A percentile compares a stretch with the other conserved stretches of the same genome.
Conservation (phyloP, 2,888 invertebrate genomes). For the Nesidiocoris tenuis region DNA sequence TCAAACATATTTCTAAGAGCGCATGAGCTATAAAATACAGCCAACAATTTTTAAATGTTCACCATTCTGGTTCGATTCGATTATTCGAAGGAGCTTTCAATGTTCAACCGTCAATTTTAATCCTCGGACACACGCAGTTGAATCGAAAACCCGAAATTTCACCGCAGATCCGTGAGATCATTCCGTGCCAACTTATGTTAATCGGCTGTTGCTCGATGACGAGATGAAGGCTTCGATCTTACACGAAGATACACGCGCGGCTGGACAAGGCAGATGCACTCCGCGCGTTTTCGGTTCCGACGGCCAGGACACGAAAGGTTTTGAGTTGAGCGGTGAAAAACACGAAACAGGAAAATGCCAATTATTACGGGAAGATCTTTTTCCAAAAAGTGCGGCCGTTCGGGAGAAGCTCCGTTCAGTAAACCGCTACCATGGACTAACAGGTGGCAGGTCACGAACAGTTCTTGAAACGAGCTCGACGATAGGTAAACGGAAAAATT, state of each 20-base stretch:
- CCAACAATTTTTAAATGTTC: too few relatives aligned
- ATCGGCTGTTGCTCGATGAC: neutral
- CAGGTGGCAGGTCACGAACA: neutral
- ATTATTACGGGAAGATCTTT: constrained; percentile 16
- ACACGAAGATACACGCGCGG: neutral
- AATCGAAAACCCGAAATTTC: too few relatives aligned
- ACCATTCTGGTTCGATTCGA: too few relatives aligned
- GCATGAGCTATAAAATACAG: too few relatives aligned
- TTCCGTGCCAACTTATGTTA: neutral
- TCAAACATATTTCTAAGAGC: too few relatives aligned
- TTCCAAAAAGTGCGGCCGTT: neutral
- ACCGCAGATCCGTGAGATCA: neutral
- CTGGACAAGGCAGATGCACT: neutral
- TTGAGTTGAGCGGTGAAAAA: constrained; percentile 6
- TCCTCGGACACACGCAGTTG: too few relatives aligned
- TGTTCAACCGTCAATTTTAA: too few relatives aligned
- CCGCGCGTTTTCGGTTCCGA: neutral
- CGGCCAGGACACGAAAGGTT: constrained; percentile 21
- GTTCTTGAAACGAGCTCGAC: neutral
- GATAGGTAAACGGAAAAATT: too few relatives aligned
- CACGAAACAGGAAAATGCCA: constrained; percentile 37
- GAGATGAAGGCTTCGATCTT: neutral
- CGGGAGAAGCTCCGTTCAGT: neutral
- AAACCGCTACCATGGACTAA: neutral
- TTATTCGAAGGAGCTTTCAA: too few relatives aligned